A percentile compares a stretch with the other conserved stretches of the same genome.
Conservation (phyloP, 2,797 vertebrate species). For the Pitangus sulphuratus region DNA sequence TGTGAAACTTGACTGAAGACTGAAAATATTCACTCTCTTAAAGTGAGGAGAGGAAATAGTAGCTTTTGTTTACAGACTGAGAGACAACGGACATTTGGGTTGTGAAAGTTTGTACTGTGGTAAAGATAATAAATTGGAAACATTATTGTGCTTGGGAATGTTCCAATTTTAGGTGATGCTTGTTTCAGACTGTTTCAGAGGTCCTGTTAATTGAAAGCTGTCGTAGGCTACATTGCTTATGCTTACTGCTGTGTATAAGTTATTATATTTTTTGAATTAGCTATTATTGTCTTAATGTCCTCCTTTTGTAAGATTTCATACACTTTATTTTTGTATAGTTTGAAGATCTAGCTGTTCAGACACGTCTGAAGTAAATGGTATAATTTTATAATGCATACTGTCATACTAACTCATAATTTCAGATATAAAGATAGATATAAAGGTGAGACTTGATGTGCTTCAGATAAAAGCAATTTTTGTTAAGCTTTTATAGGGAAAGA, state of each 20-base stretch:
- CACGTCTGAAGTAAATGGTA: constrained; percentile 69
- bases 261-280: constrained; percentile 62
- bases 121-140: constrained; percentile 89
- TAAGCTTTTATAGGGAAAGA: constrained; percentile 22
- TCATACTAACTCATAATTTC: constrained; percentile 70
- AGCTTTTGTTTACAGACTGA: constrained; percentile 89
- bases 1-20: constrained; percentile 72
- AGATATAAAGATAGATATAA: constrained; percentile 9
- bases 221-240: constrained; percentile 55
- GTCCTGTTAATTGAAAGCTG: constrained; percentile 53
- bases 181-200: constrained; percentile 58
- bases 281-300: constrained; percentile 64
- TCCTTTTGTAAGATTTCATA: constrained; percentile 73
- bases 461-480: constrained; percentile 20
- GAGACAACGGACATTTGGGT: constrained; percentile 83
- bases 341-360: constrained; percentile 73
- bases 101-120: constrained; percentile 93
- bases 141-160: constrained; percentile 74
- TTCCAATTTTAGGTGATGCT: constrained; percentile 66
- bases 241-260: constrained; percentile 67
- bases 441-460: constrained; percentile 1
- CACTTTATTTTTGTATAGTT: constrained; percentile 79
- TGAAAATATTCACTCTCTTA: constrained; percentile 74
- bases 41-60: constrained; percentile 45
- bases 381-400: constrained; percentile 74